phyloP scores from a whole-genome alignment of 2,797 vertebrate species.

The Poeciliopsis presidionis region DNA sequence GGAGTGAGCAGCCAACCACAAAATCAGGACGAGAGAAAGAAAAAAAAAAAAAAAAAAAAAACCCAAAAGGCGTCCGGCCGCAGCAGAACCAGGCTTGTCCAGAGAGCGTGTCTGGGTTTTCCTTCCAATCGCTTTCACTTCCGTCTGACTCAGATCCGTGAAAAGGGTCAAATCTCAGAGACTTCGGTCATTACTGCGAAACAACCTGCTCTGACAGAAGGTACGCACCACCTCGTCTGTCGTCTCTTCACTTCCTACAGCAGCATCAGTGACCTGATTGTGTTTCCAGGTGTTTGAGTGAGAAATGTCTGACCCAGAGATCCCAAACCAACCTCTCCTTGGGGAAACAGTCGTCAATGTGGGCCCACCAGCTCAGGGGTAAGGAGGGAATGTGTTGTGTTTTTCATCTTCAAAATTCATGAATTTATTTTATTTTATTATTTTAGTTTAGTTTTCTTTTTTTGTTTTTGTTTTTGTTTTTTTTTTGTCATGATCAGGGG shows the following conservation, averaged over 20 bases:
- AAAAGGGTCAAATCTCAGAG: constrained; percentile 15
- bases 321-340: constrained; percentile 54
- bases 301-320: constrained; percentile 65
- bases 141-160: background rate
- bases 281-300: constrained; percentile 34
- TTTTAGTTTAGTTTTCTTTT: no score
- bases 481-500: background rate
- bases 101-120: background rate
- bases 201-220: constrained; percentile 25
- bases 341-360: constrained; percentile 14
- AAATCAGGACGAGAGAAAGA: background rate
- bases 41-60: background rate
- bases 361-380: constrained; percentile 42
- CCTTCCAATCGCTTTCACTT: constrained; percentile 47
- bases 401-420: background rate
- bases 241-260: background rate
- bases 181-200: constrained; percentile 16
- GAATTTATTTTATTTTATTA: background rate
- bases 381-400: constrained; percentile 17
- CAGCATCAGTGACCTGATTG: background rate
- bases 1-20: constrained; percentile 60
- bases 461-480: no score
- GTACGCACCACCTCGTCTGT: constrained; percentile 6
- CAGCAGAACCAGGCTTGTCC: background rate
- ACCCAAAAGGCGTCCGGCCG: no score